phyloP scores from a whole-genome alignment of 2,888 invertebrate genomes.

The Sthenelais limicola region DNA sequence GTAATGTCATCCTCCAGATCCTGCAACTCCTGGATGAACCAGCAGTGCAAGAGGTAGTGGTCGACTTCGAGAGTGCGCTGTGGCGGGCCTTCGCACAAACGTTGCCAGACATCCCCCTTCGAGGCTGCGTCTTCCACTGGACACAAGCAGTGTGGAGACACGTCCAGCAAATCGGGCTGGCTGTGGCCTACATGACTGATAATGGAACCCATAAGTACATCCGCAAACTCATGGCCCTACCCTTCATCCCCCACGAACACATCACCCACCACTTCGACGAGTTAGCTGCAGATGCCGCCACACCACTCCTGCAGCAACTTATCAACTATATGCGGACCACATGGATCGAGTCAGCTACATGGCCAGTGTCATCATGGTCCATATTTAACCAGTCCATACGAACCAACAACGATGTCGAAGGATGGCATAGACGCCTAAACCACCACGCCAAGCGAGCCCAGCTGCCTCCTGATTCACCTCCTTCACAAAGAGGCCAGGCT shows the following conservation, averaged over 20 bases:
- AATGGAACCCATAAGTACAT: neutral
- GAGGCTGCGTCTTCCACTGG: too few relatives aligned
- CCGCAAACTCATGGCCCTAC: slow-evolving; percentile 3
- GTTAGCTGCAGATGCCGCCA: neutral
- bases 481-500: slow-evolving; percentile 1
- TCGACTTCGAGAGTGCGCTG: neutral
- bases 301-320: neutral
- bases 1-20: slow-evolving; percentile 35
- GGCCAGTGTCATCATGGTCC: neutral
- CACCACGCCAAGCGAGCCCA: neutral
- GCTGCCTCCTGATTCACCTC: neutral
- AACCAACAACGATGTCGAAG: slow-evolving; percentile 17
- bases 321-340: neutral
- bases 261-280: neutral
- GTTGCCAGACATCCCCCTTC: too few relatives aligned
- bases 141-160: too few relatives aligned
- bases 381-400: neutral
- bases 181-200: neutral
- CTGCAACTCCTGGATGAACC: too few relatives aligned
- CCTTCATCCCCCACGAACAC: slow-evolving; percentile 14
- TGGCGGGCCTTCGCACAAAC: neutral
- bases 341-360: neutral
- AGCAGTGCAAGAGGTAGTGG: too few relatives aligned
- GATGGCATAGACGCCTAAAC: too few relatives aligned
- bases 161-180: neutral